Evolutionary conservation across 2,888 invertebrate genomes (phyloP).

Genomic region (Bibio marci): DNA sequence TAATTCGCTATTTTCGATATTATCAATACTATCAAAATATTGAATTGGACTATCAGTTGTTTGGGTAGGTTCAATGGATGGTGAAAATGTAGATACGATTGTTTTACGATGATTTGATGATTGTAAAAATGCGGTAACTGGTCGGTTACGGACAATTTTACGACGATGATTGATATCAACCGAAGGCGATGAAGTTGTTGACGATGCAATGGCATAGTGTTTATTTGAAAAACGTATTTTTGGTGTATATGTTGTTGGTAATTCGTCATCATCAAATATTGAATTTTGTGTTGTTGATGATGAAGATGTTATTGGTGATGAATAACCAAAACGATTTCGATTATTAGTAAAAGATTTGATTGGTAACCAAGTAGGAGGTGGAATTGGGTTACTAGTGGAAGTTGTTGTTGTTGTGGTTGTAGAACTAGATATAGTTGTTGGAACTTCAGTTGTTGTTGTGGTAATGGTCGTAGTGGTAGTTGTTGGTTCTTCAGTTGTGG

Average conservation of each 20-base stretch:
- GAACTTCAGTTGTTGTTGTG: slow-evolving; percentile 8
- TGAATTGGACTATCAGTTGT: neutral
- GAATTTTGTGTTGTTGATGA: slow-evolving; percentile 12
- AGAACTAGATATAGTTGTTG: neutral
- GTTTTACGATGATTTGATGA: too few relatives aligned
- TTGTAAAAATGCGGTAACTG: neutral
- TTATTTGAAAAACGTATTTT: slow-evolving; percentile 16
- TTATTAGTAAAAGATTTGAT: neutral
- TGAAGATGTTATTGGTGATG: slow-evolving; percentile 1
- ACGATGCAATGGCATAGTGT: slow-evolving; percentile 8
- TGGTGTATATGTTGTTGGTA: slow-evolving; percentile 36
- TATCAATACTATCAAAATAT: neutral
- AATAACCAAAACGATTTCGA: neutral
- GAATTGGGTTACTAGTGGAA: slow-evolving; percentile 6
- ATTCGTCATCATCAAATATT: slow-evolving; percentile 15
- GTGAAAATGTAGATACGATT: too few relatives aligned
- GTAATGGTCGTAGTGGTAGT: neutral
- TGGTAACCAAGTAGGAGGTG: neutral
- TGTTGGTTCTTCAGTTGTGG: slow-evolving; percentile 9
- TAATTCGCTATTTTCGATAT: too few relatives aligned
- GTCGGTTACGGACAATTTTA: neutral
- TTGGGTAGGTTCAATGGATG: neutral
- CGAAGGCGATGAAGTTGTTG: neutral
- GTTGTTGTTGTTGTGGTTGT: slow-evolving; percentile 9
- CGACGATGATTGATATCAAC: neutral